Evolutionary conservation across 2,797 vertebrate species (phyloP).

Genomic region (Melanogrammus aeglefinus): DNA sequence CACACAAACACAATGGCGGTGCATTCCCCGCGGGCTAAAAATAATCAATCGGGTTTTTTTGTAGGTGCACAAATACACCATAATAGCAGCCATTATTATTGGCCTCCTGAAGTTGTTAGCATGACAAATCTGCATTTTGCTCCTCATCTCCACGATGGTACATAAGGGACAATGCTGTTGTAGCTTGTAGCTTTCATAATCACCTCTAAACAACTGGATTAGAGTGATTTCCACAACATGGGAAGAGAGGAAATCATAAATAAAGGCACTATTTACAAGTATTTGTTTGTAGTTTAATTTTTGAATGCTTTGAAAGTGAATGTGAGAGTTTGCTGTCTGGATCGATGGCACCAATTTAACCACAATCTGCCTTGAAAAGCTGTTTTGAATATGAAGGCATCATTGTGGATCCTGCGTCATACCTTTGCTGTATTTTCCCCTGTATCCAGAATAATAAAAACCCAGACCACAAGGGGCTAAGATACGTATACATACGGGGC

Average conservation of each 20-base stretch:
- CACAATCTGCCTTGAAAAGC: neutral
- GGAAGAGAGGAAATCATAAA: constrained; percentile 21
- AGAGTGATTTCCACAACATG: constrained; percentile 36
- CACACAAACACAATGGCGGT: constrained; percentile 51
- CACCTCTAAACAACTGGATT: constrained; percentile 55
- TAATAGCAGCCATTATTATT: constrained; percentile 68
- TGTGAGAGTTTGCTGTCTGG: neutral
- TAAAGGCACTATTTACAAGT: constrained; percentile 22
- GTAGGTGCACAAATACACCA: constrained; percentile 68
- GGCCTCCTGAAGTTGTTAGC: constrained; percentile 53
- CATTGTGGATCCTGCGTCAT: no score
- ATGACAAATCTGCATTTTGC: constrained; percentile 54
- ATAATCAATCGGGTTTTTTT: constrained; percentile 70
- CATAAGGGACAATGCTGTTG: constrained; percentile 46
- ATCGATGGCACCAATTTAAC: neutral
- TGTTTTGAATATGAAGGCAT: neutral
- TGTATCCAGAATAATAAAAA: neutral
- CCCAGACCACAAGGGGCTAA: neutral
- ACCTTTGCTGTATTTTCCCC: no score
- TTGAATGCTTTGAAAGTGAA: neutral
- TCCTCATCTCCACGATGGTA: constrained; percentile 40
- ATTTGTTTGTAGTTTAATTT: constrained; percentile 24
- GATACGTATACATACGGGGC: no score
- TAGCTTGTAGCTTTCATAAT: constrained; percentile 51
- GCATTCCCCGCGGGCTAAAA: constrained; percentile 66